These are phyloP conservation scores for Drosophila tristis DNA, from an alignment of 1,140 invertebrate species.

Conservation along the genomic window DNA sequence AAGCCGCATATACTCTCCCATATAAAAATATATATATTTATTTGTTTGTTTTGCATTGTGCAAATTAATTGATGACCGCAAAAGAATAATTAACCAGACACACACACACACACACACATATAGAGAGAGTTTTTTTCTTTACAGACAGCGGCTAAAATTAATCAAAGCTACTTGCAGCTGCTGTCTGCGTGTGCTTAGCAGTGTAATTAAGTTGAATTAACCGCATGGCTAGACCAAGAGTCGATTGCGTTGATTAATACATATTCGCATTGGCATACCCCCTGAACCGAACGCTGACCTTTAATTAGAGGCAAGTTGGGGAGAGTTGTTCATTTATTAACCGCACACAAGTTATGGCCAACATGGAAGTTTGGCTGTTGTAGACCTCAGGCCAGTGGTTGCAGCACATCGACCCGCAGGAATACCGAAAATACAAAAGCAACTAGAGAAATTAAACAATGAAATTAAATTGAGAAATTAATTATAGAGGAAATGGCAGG, in stretches of 20 bases:
- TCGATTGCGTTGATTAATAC: constrained; percentile 51
- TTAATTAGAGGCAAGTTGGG: too few relatives aligned
- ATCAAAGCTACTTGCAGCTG: constrained; percentile 36
- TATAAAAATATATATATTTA: too few relatives aligned
- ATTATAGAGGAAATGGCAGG: neutral
- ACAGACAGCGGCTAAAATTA: constrained; percentile 55
- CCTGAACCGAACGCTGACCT: neutral
- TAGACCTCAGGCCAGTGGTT: constrained; percentile 23
- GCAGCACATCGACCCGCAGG: constrained; percentile 52
- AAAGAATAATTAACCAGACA: constrained; percentile 38
- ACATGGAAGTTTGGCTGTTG: too few relatives aligned
- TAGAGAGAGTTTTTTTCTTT: neutral
- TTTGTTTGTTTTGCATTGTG: constrained; percentile 38
- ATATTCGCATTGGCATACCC: neutral
- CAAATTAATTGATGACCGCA: constrained; percentile 66
- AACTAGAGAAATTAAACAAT: constrained; percentile 19
- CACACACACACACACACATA: neutral
- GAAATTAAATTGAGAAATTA: neutral
- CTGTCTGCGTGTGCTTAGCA: constrained; percentile 44
- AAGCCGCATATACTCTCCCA: too few relatives aligned
- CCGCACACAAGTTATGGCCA: too few relatives aligned
- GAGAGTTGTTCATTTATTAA: too few relatives aligned
- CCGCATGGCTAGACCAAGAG: constrained; percentile 19
- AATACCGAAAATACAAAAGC: constrained; percentile 64
- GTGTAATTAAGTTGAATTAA: constrained; percentile 62